Percentiles rank a stretch among this genome's conserved stretches.
Conservation (phyloP, 1,140 invertebrate species). For the Paramacrobiotus metropolitanus region DNA sequence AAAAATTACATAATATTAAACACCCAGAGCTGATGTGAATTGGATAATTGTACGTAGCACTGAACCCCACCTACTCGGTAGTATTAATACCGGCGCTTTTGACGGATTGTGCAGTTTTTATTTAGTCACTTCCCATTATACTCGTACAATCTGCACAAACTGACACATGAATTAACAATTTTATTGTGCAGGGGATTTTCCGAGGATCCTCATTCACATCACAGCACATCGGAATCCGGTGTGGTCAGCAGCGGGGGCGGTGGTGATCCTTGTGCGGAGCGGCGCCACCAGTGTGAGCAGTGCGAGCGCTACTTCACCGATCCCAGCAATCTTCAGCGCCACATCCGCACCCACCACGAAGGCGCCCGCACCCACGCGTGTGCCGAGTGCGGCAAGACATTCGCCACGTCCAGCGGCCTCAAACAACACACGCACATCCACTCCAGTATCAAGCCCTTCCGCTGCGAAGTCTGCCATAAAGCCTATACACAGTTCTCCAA, state of each 20-base stretch:
- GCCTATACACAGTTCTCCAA: slow-evolving; percentile 99
- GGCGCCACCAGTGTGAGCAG: background rate
- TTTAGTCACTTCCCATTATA: background rate
- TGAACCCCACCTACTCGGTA: too few relatives aligned
- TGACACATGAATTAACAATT: too few relatives aligned
- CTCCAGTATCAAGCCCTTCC: slow-evolving; percentile 90
- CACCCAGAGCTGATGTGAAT: too few relatives aligned
- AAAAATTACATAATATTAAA: too few relatives aligned
- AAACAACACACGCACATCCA: slow-evolving; percentile 99
- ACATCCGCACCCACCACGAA: slow-evolving; percentile 75
- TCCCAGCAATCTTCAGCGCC: slow-evolving; percentile 78
- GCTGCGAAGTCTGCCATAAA: slow-evolving; percentile 28
- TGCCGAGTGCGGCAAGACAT: slow-evolving; percentile 91
- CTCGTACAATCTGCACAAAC: background rate
- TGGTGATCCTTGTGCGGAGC: background rate
- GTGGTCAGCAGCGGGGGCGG: background rate
- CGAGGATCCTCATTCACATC: background rate
- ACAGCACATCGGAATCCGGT: background rate
- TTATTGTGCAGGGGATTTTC: background rate
- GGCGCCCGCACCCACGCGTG: slow-evolving; percentile 82
- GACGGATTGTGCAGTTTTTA: too few relatives aligned
- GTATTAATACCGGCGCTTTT: too few relatives aligned
- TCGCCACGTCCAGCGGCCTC: slow-evolving; percentile 80
- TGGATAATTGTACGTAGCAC: too few relatives aligned
- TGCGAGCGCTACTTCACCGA: slow-evolving; percentile 29